Evolutionary conservation across 2,113 vertebrate species (phyloP).

Genomic region (Anthoscopus minutus): DNA sequence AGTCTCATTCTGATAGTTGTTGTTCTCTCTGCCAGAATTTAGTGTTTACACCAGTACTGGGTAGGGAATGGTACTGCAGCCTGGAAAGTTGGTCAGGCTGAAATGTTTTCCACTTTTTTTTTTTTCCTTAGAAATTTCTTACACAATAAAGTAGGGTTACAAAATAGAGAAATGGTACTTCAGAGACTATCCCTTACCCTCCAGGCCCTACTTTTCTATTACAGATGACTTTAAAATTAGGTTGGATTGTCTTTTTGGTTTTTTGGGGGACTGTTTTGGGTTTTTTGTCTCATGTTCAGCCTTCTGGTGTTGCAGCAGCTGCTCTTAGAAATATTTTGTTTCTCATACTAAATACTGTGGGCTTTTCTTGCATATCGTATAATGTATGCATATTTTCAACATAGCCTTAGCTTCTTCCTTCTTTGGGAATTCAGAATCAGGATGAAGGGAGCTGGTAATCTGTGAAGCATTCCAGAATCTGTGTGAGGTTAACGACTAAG

Average conservation of each 20-base stretch:
- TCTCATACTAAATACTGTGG: neutral
- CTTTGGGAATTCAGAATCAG: neutral
- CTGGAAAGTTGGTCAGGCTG: neutral
- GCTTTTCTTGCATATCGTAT: neutral
- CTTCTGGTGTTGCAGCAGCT: neutral
- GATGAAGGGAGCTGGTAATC: neutral
- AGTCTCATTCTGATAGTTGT: neutral
- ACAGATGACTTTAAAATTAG: neutral
- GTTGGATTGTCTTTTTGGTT: neutral
- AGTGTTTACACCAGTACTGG: neutral
- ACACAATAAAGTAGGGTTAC: neutral
- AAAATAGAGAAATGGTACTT: neutral
- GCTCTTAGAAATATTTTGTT: neutral
- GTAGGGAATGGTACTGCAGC: neutral
- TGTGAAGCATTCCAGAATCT: neutral
- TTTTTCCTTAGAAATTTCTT: neutral
- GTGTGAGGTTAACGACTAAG: neutral
- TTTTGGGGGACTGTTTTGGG: fast-evolving
- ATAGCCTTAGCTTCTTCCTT: neutral
- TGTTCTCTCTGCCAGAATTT: neutral
- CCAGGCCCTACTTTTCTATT: neutral
- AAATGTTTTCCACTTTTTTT: neutral
- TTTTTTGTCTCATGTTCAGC: neutral
- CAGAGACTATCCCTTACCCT: neutral
- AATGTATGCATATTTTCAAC: neutral